These are phyloP conservation scores for Hemibagrus guttatus DNA, from an alignment of 2,797 vertebrate genomes.

Conservation along the genomic window DNA sequence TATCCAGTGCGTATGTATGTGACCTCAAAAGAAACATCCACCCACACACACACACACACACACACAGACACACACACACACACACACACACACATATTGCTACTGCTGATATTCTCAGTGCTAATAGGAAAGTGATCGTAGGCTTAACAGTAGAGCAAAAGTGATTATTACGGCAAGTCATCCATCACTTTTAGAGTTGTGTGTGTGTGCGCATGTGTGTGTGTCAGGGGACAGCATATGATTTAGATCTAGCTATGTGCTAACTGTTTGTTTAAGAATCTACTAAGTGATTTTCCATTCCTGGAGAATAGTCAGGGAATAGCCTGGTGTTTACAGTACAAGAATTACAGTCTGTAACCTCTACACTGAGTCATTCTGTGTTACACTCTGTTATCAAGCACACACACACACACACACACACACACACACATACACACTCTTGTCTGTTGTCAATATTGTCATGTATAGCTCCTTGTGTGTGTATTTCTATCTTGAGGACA, in stretches of 20 bases:
- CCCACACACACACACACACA: not conserved
- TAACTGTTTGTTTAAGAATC: constrained; percentile 36
- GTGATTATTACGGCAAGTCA: not conserved
- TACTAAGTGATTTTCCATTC: constrained; percentile 45
- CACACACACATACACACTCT: not conserved
- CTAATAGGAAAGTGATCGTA: constrained; percentile 10
- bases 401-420: constrained; percentile 8
- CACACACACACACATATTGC: not conserved
- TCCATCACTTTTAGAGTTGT: not conserved
- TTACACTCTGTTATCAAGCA: not conserved
- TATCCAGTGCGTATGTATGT: constrained; percentile 2
- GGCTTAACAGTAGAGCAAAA: not conserved
- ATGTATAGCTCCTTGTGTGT: not conserved
- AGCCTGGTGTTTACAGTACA: constrained; percentile 31
- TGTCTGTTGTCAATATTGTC: not conserved
- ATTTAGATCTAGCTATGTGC: constrained; percentile 36
- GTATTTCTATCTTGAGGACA: not conserved
- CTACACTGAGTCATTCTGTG: constrained; percentile 1
- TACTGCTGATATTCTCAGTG: not conserved
- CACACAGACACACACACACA: not conserved
- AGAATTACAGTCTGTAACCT: constrained; percentile 29
- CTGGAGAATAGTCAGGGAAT: constrained; percentile 22
- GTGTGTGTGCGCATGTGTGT: constrained; percentile 13
- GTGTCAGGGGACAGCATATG: constrained; percentile 15
- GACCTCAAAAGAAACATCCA: constrained; percentile 5